phyloP scores from a whole-genome alignment of 2,113 vertebrate species.

The Passer montanus region DNA sequence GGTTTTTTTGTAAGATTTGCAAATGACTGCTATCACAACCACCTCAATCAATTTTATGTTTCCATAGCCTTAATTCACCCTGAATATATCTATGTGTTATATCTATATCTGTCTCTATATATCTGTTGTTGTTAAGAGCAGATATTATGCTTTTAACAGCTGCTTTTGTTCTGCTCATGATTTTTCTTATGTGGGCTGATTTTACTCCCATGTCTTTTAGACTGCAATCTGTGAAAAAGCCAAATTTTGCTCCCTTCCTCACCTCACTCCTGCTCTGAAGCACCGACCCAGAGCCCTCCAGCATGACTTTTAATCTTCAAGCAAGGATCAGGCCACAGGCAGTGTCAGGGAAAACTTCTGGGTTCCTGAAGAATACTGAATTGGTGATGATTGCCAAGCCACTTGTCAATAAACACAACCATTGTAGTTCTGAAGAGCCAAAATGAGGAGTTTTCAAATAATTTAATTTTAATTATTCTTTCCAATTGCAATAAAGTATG shows the following conservation, averaged over 20 bases:
- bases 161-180: not conserved
- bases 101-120: not conserved
- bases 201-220: not conserved
- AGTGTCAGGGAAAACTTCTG: not conserved
- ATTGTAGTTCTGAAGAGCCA: not conserved
- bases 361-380: not conserved
- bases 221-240: not conserved
- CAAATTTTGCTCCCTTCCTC: not conserved
- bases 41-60: not conserved
- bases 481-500: not conserved
- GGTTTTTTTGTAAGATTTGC: not conserved
- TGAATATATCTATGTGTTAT: not conserved
- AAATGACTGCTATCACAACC: not conserved
- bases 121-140: not conserved
- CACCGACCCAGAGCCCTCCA: not conserved
- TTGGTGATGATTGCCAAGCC: not conserved
- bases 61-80: not conserved
- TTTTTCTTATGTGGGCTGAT: not conserved
- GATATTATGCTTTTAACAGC: not conserved
- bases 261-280: not conserved
- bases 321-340: not conserved
- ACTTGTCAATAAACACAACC: not conserved
- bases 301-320: not conserved
- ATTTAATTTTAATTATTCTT: not conserved
- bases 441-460: not conserved